Evolutionary conservation across 2,797 vertebrate species (phyloP), one percentile per base, ranked within the genome.

Genomic region (Dallia pectoralis): DNA sequence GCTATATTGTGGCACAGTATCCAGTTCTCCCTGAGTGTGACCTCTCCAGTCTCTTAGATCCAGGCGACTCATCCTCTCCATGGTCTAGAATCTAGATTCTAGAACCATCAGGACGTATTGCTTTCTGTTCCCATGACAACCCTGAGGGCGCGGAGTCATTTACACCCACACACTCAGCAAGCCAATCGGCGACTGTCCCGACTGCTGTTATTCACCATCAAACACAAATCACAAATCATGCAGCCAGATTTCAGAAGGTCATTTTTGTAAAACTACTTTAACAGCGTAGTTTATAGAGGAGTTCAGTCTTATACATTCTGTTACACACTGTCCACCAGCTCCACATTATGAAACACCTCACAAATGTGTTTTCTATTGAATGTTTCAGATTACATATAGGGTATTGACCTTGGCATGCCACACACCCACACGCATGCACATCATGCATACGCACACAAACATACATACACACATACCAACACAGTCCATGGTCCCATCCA

Each of bases 61-160:
- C 15, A 3, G 11, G 19, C 22, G 61, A 59, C 61, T 78, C 62
- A 73, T 56, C 70, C 68, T 49, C 63, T 59, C 8, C 16, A 72
- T 64, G 48, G 32, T 68, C 56, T 8, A 64, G 30, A 1, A 70
- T 71, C 68, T 71, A 78, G n/a, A n/a, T n/a, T 68, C 56, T 8
- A 64, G 30, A 1, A 70, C 70, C 68, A 72, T 77, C 72, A 51
- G 63, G 29, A 22, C n/a, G 15, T 62, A n/a, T 63, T 72, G 69
- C 22, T 1, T 63, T 65, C 64, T 22, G 79, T 86, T 82, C 73
- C 75, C 69, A 78, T 73, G n/a, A 79, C n/a, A 2, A 80, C 62
- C 78, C 66, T 40, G 0, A 70, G 74, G 65, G 67, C 67, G 64
- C 22, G 73, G 73, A 73, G 66, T 76, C 77, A 15, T 80, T 83